Conservation (phyloP, 92 coral and sea anemone genomes). For the Paramuricea clavata region DNA sequence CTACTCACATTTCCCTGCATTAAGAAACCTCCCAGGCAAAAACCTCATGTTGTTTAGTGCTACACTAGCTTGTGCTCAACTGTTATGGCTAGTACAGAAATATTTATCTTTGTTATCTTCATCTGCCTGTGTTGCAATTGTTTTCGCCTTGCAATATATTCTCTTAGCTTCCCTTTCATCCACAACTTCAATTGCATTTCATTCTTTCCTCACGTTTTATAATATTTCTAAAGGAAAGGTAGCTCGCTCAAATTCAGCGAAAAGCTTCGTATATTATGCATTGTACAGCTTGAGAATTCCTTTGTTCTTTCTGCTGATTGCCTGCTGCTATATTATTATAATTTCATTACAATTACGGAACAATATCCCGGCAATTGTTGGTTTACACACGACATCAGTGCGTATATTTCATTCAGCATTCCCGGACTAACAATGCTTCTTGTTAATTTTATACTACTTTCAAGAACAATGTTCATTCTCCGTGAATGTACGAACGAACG, state of each 20-base stretch:
- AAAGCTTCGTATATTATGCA: background rate
- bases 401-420: background rate
- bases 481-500: background rate
- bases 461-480: background rate
- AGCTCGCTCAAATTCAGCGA: background rate
- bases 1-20: background rate
- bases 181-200: conserved; percentile 4
- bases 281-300: conserved; percentile 8
- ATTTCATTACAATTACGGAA: background rate
- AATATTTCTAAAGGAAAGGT: background rate
- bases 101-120: background rate
- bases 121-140: too few species aligned
- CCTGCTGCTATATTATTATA: background rate
- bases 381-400: background rate
- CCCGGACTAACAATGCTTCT: background rate
- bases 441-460: background rate
- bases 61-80: background rate
- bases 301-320: background rate
- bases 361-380: background rate
- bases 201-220: conserved; percentile 7
- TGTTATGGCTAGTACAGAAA: background rate
- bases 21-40: background rate
- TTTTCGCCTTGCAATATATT: background rate
- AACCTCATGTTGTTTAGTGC: background rate
- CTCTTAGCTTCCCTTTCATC: background rate